Evolutionary conservation across 2,113 vertebrate species (phyloP).

Genomic region (Menidia beryllina): DNA sequence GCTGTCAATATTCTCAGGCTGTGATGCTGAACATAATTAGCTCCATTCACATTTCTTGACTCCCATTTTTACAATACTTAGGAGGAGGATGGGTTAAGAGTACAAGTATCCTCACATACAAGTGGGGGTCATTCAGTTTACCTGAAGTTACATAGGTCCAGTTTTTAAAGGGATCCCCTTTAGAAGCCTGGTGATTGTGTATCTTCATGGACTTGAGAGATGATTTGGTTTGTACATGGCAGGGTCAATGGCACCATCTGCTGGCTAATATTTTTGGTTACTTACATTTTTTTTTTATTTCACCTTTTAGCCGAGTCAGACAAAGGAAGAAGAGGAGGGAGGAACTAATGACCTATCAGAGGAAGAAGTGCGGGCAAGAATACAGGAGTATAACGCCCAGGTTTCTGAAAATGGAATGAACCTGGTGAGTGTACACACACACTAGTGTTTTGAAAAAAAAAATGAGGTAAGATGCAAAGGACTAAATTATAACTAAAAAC

Average conservation of each 20-base stretch:
- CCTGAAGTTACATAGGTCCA: background rate
- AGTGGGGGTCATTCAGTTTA: too few species aligned
- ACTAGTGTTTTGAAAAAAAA: too few species aligned
- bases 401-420: conserved; percentile 93
- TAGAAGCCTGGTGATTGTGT: conserved; percentile 1
- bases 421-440: conserved; percentile 80
- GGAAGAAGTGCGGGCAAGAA: conserved; percentile 88
- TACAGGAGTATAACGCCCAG: conserved; percentile 89
- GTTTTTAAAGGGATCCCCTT: background rate
- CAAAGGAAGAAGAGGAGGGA: conserved; percentile 82
- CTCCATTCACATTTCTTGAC: conserved; percentile 61
- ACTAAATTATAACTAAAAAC: too few species aligned
- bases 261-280: conserved; percentile 35
- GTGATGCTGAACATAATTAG: conserved; percentile 33
- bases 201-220: conserved; percentile 29
- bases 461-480: too few species aligned
- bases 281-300: background rate
- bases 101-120: background rate
- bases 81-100: background rate
- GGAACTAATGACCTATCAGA: conserved; percentile 74
- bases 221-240: background rate
- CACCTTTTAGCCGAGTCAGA: conserved; percentile 84
- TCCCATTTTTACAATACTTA: background rate
- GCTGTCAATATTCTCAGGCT: conserved; percentile 26
- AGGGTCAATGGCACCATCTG: conserved; percentile 53